Base-by-base conservation (phyloP, 2,888 invertebrate species). In the Pristionchus exspectatus region DNA sequence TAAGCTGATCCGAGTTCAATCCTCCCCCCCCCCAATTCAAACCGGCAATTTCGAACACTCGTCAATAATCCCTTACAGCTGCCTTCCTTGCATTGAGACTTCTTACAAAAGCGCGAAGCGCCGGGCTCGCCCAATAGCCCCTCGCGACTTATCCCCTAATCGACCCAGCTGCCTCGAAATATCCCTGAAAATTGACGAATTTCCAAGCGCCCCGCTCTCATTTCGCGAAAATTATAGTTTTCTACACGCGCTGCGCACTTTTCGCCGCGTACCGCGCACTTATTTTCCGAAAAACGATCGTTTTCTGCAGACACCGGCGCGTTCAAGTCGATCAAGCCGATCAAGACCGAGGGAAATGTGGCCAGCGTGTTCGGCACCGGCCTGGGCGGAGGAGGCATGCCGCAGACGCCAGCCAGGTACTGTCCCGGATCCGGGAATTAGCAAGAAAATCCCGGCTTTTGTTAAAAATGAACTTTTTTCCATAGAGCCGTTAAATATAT, bases 291-390 rank as follows among this genome's bases (percentile, higher is more conserved):
- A 38, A 85, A 56, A 27, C 3, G 12, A 3, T 0, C 24, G 2
- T 86, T 56, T 84, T 21, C 24, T 84, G 84, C 59, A 77, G 77
- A 77, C n/a, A 74, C 33, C 38, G 93, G 93, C 88, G 94, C 94
- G 74, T 94, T 95, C 92, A 94, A 94, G 90, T 94, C 94, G 91
- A 93, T 95, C 93, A 66, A 66, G 66, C 30, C 30, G 72, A 93
- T 95, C 93, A 95, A 95, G 90, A 90, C 93, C 44, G 94, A 94
- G 90, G 89, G 89, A 27, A 27, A n/a, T 33, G 33, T 88, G 14
- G 81, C 87, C 38, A 74, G 85, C 50, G 92, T 92, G 16, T 92
- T 92, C 88, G 90, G 91, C 69, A 90, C 92, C 18, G 89, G 90
- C 24, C 90, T 92, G 27, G 90, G 91, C 4, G 50, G 33, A 21